Evolutionary conservation across 2,113 vertebrate species (phyloP).

Genomic region (Marcusenius ussheri): DNA sequence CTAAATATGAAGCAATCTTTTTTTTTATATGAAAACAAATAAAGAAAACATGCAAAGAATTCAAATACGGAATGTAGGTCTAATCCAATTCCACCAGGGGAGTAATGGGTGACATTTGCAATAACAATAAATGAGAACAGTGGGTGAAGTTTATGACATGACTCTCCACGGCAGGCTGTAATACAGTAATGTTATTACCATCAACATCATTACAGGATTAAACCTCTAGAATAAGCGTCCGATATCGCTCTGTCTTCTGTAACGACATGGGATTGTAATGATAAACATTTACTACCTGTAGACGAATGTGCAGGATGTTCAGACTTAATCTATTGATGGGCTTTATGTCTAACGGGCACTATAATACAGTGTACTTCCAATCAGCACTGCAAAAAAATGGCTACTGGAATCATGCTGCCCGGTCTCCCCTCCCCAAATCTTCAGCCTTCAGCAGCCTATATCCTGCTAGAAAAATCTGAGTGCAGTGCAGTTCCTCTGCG

Average conservation of each 20-base stretch:
- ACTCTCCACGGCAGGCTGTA: neutral
- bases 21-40: neutral
- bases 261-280: neutral
- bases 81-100: neutral
- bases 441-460: neutral
- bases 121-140: neutral
- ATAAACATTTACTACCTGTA: constrained; percentile 5
- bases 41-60: neutral
- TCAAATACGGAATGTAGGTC: neutral
- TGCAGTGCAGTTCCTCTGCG: neutral
- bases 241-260: neutral
- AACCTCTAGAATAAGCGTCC: neutral
- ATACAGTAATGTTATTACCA: neutral
- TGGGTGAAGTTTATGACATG: neutral
- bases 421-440: neutral
- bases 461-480: neutral
- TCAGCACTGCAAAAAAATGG: neutral
- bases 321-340: neutral
- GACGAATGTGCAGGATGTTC: constrained; percentile 3
- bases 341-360: neutral
- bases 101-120: neutral
- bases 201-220: neutral
- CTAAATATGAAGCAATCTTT: neutral
- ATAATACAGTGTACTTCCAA: neutral
- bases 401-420: neutral